These are phyloP conservation scores for Formica aserva DNA, from an alignment of 2,888 invertebrate genomes.

Conservation along the genomic window DNA sequence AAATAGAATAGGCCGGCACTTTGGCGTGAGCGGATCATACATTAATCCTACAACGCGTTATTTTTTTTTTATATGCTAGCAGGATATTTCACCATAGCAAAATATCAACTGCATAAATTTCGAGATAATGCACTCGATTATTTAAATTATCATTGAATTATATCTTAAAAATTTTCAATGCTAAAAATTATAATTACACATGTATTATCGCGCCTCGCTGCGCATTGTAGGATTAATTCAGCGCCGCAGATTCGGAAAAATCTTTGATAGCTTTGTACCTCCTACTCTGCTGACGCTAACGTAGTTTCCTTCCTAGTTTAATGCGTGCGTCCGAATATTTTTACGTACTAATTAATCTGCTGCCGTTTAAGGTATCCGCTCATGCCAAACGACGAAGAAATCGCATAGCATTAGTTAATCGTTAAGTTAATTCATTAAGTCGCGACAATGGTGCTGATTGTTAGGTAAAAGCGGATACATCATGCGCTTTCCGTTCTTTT, in stretches of 20 bases:
- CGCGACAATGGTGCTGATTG: slow-evolving; percentile 43
- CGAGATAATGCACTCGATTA: background rate
- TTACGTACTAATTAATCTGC: slow-evolving; percentile 36
- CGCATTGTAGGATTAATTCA: slow-evolving; percentile 24
- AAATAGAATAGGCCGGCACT: slow-evolving; percentile 38
- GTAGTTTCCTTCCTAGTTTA: slow-evolving; percentile 33
- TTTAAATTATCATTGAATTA: slow-evolving; percentile 3
- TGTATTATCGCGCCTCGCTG: background rate
- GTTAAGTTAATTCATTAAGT: slow-evolving; percentile 44
- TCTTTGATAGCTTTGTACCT: slow-evolving; percentile 36
- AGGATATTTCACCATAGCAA: background rate
- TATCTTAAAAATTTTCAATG: background rate
- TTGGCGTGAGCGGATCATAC: slow-evolving; percentile 45
- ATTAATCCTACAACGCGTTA: slow-evolving; percentile 4
- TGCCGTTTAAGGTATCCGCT: slow-evolving; percentile 37
- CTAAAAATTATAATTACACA: background rate
- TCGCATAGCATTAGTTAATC: slow-evolving; percentile 45
- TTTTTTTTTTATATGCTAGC: background rate
- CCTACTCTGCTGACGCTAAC: slow-evolving; percentile 39
- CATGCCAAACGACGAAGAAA: slow-evolving; percentile 35
- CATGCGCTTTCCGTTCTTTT: slow-evolving; percentile 46
- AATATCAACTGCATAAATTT: background rate
- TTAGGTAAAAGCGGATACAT: slow-evolving; percentile 33
- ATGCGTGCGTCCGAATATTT: slow-evolving; percentile 21
- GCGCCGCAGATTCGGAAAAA: slow-evolving; percentile 26